These are phyloP conservation scores for Cheilosia scutellata DNA, from an alignment of 2,888 invertebrate species.

Conservation along the genomic window DNA sequence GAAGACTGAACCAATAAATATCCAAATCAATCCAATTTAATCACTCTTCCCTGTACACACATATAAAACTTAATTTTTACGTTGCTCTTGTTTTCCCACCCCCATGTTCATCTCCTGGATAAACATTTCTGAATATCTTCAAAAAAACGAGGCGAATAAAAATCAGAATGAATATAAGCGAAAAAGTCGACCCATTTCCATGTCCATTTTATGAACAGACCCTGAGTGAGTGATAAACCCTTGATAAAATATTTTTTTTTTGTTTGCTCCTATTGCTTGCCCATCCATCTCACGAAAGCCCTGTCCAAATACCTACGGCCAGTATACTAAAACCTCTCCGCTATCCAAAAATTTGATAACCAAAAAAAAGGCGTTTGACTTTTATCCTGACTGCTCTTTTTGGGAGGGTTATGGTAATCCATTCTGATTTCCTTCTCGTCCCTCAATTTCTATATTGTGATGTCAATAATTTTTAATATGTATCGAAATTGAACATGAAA, in stretches of 20 bases:
- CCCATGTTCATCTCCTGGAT: slow-evolving; percentile 31
- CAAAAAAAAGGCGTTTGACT: slow-evolving; percentile 54
- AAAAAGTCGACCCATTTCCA: slow-evolving; percentile 55
- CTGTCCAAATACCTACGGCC: slow-evolving; percentile 52
- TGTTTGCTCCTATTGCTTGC: slow-evolving; percentile 15
- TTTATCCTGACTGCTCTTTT: slow-evolving; percentile 65
- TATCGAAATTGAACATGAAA: slow-evolving; percentile 64
- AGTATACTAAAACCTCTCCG: slow-evolving; percentile 8
- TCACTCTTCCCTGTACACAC: slow-evolving; percentile 46
- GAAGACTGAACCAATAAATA: slow-evolving; percentile 67
- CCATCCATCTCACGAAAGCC: slow-evolving; percentile 58
- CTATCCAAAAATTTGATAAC: slow-evolving; percentile 2
- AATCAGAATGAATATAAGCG: slow-evolving; percentile 61
- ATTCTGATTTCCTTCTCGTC: slow-evolving; percentile 50
- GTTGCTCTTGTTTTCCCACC: slow-evolving; percentile 36
- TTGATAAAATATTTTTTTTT: slow-evolving; percentile 31
- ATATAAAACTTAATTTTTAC: slow-evolving; percentile 57
- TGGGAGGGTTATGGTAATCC: slow-evolving; percentile 63
- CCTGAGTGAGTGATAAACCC: slow-evolving; percentile 42
- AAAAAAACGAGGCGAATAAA: slow-evolving; percentile 29
- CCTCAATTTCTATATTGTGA: slow-evolving; percentile 45
- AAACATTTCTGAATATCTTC: slow-evolving; percentile 60
- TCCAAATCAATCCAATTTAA: slow-evolving; percentile 71
- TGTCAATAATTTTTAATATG: slow-evolving; percentile 71
- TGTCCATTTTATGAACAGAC: slow-evolving; percentile 51